Evolutionary conservation across 2,797 vertebrate genomes (phyloP).

Genomic region (Danio kyathit): DNA sequence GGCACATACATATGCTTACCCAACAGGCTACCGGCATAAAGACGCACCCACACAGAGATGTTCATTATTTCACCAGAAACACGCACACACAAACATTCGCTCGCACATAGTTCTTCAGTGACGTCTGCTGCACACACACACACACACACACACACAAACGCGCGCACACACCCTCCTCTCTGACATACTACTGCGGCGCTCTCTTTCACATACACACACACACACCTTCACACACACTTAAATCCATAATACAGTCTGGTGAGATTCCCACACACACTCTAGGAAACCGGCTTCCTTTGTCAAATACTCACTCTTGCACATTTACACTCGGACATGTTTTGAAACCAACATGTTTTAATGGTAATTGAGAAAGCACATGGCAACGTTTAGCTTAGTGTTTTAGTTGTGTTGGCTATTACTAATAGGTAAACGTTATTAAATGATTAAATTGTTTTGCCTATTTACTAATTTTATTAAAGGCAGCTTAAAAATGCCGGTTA

Average conservation of each 20-base stretch:
- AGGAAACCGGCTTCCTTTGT: slow-evolving; percentile 19
- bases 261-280: slow-evolving; percentile 32
- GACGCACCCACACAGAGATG: slow-evolving; percentile 30
- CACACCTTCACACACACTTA: slow-evolving; percentile 44
- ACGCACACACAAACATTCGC: slow-evolving; percentile 47
- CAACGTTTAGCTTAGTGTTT: too few relatives aligned
- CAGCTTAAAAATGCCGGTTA: too few relatives aligned
- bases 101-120: slow-evolving; percentile 44
- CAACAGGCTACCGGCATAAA: slow-evolving; percentile 21
- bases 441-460: too few relatives aligned
- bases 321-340: slow-evolving; percentile 16
- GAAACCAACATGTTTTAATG: background rate
- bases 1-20: slow-evolving; percentile 35
- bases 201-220: slow-evolving; percentile 26
- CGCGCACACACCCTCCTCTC: slow-evolving; percentile 42
- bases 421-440: too few relatives aligned
- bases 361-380: too few relatives aligned
- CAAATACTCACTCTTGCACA: slow-evolving; percentile 23
- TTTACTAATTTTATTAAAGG: too few relatives aligned
- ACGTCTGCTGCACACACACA: slow-evolving; percentile 40
- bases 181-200: slow-evolving; percentile 48
- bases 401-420: too few relatives aligned
- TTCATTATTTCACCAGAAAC: slow-evolving; percentile 42
- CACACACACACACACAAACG: background rate
- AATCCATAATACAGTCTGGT: slow-evolving; percentile 34